phyloP scores from a whole-genome alignment of 2,113 vertebrate genomes.

The Zeus faber region DNA sequence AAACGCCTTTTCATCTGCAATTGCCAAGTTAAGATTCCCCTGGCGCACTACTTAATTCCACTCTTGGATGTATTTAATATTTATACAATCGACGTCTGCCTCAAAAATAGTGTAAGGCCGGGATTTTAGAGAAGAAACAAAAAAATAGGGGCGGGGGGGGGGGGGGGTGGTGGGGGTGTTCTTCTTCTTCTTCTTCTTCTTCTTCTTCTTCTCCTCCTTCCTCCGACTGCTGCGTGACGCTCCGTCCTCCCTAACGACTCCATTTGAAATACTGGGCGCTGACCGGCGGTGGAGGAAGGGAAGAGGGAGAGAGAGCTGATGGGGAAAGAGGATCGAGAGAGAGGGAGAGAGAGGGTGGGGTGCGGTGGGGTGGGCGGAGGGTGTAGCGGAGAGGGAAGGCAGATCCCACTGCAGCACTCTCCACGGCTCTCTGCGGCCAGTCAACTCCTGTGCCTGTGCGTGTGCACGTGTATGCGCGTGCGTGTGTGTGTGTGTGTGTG shows the following conservation, averaged over 20 bases:
- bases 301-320: constrained; percentile 23
- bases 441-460: too few relatives aligned
- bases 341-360: constrained; percentile 41
- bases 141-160: constrained; percentile 15
- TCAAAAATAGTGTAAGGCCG: constrained; percentile 61
- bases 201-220: constrained; percentile 31
- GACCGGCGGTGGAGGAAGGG: constrained; percentile 43
- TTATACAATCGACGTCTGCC: constrained; percentile 62
- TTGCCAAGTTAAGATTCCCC: constrained; percentile 70
- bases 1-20: constrained; percentile 69
- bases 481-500: constrained; percentile 20
- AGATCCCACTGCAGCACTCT: constrained; percentile 58
- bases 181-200: constrained; percentile 11
- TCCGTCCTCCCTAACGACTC: constrained; percentile 70
- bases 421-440: constrained; percentile 54
- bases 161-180: constrained; percentile 1
- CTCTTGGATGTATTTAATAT: constrained; percentile 74
- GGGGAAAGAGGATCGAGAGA: too few relatives aligned
- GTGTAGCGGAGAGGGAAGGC: constrained; percentile 34
- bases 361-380: constrained; percentile 15
- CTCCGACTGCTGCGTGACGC: constrained; percentile 46
- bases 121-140: constrained; percentile 37
- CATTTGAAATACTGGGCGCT: constrained; percentile 68
- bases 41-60: constrained; percentile 69
- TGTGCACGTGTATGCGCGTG: too few relatives aligned